Conservation (phyloP, 1,140 invertebrate species). For the Cherax quadricarinatus region DNA sequence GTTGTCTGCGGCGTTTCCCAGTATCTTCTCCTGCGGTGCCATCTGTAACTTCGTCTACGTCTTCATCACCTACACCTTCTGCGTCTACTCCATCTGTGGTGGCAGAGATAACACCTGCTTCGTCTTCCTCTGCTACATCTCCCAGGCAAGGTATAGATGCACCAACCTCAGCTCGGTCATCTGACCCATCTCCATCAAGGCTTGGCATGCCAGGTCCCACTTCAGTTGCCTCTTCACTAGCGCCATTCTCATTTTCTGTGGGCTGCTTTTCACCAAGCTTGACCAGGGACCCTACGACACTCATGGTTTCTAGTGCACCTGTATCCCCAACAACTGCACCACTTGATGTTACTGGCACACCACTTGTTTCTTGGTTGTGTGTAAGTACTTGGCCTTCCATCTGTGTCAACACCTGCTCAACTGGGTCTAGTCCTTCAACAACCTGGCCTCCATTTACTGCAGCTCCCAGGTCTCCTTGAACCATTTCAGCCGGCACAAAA, state of each 20-base stretch:
- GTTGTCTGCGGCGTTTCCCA: conserved; percentile 60
- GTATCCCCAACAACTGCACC: conserved; percentile 47
- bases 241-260: conserved; percentile 55
- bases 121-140: conserved; percentile 47
- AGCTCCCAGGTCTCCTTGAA: conserved; percentile 70
- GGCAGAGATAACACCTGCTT: conserved; percentile 9
- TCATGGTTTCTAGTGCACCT: conserved; percentile 71
- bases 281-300: conserved; percentile 67
- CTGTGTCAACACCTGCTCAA: conserved; percentile 68
- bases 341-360: conserved; percentile 27
- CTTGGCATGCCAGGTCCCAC: conserved; percentile 63
- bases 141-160: conserved; percentile 63
- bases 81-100: conserved; percentile 27
- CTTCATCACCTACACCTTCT: conserved; percentile 45
- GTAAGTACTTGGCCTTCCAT: conserved; percentile 68
- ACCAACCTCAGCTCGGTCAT: conserved; percentile 60
- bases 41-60: conserved; percentile 26
- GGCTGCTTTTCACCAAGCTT: conserved; percentile 70
- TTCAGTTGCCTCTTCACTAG: conserved; percentile 58
- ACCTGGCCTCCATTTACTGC: conserved; percentile 72
- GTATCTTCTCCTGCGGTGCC: conserved; percentile 46
- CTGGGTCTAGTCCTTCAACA: conserved; percentile 59
- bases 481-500: conserved; percentile 73
- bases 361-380: conserved; percentile 50
- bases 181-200: conserved; percentile 57